phyloP scores from a whole-genome alignment of 2,888 invertebrate genomes.

The Ceraclea dissimilis region DNA sequence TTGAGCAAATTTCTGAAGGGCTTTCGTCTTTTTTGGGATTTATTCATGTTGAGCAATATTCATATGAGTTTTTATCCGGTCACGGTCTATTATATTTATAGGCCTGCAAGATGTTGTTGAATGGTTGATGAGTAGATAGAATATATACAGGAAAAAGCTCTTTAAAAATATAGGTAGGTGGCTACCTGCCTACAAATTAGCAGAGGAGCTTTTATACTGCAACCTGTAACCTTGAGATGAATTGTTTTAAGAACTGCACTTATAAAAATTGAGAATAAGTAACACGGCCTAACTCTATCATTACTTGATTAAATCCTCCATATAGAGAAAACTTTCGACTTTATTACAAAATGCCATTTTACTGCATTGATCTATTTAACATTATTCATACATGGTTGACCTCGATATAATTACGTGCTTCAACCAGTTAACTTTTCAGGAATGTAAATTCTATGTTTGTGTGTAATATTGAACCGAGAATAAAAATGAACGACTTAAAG shows the following conservation, averaged over 20 bases:
- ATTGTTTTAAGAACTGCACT: background rate
- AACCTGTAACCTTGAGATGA: background rate
- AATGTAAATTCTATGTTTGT: background rate
- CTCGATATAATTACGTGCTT: background rate
- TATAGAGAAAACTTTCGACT: background rate
- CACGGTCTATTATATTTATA: too few species aligned
- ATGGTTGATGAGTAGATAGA: too few species aligned
- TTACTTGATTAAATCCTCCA: background rate
- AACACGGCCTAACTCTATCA: background rate
- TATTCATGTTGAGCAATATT: too few species aligned
- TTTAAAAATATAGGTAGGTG: too few species aligned
- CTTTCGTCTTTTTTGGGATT: too few species aligned
- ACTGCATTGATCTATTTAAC: conserved; percentile 1
- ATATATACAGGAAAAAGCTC: too few species aligned
- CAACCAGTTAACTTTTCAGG: background rate
- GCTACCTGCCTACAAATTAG: too few species aligned
- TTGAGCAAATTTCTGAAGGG: too few species aligned
- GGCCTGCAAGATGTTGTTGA: too few species aligned
- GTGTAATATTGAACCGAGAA: too few species aligned
- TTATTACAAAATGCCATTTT: background rate
- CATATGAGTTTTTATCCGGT: too few species aligned
- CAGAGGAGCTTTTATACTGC: background rate
- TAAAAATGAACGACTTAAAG: background rate
- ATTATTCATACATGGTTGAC: background rate
- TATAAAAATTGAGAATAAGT: background rate